These are phyloP conservation scores for Phaenicophaeus curvirostris DNA, from an alignment of 2,797 vertebrate genomes.

Conservation along the genomic window DNA sequence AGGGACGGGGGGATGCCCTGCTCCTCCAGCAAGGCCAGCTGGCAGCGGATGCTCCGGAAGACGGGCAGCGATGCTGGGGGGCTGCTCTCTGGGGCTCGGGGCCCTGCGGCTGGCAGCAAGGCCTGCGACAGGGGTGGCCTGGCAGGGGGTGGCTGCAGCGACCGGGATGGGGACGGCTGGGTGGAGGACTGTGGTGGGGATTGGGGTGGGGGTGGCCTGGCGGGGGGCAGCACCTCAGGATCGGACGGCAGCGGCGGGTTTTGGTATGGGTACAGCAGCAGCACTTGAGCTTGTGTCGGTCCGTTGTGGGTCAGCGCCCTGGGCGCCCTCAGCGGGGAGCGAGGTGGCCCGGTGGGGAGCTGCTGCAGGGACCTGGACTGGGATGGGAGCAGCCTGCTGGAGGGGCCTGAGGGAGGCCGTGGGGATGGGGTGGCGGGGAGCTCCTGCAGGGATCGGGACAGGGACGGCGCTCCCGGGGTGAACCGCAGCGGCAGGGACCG, in stretches of 20 bases:
- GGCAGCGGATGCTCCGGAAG: conserved; percentile 76
- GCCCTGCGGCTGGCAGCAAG: background rate
- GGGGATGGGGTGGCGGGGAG: background rate
- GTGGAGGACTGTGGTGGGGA: background rate
- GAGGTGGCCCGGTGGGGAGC: background rate
- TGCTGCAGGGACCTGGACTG: conserved; percentile 41
- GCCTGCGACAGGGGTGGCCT: background rate
- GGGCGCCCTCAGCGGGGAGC: background rate
- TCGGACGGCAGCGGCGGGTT: background rate
- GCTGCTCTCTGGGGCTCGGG: background rate
- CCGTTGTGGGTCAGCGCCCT: background rate
- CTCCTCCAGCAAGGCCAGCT: conserved; percentile 70
- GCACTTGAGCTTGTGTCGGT: background rate
- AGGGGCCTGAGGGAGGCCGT: background rate
- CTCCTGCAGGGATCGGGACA: background rate
- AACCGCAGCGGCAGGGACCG: background rate
- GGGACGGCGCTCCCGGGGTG: background rate
- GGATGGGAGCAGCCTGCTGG: background rate
- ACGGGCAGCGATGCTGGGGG: background rate
- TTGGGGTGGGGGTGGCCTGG: no score
- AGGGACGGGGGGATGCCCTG: background rate
- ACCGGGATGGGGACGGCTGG: no score
- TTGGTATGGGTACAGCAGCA: background rate
- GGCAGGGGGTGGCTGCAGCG: no score
- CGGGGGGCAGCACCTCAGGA: background rate